Base-by-base conservation (phyloP, 23 tunicate genomes). In the Aplidium turbinatum region DNA sequence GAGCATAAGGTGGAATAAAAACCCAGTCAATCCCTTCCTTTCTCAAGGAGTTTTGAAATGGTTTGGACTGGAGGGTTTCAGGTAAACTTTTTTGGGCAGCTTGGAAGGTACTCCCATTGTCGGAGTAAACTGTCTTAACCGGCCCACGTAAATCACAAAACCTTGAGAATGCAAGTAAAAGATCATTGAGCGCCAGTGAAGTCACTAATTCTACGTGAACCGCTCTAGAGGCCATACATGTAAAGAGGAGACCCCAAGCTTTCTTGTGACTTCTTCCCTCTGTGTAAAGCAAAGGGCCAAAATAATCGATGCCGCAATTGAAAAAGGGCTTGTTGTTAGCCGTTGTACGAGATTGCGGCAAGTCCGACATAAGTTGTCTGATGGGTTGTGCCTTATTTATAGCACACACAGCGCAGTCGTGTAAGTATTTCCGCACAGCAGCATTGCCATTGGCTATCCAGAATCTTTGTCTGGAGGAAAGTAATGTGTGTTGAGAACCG, bases 91-190 rank as follows among this genome's bases (percentile, higher is more conserved):
- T 6, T 4, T 48, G 19, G 3, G 67, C 72, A 5, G 50, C 72
- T 11, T 65, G 20, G 50, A 65, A 65, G 2, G 72, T 65, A 18
- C 30, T 19, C 5, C 50, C 50, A 65, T 65, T 65, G 27, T 65
- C 72, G 5, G 72, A 65, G 38, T 65, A 65, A 13, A 65, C 18
- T 2, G 25, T 38, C 2, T 27, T 4, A 4, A 16, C 72, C 27
- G 23, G 50, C 25, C 72, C 72, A 3, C 72, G 72, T 3, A 65
- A 11, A 23, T 65, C 23, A 65, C 72, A 65, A 65, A 65, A 11
- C 72, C 26, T 11, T 48, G 3, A 21, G 31, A 65, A 38, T 22
- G 72, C 72, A 26, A 65, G 26, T 4, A 38, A 19, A 29, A 65
- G 38, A 6, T 36, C 24, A 26, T 16, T 38, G 3, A 65, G 24